These are phyloP conservation scores for Apogon talboti DNA, from an alignment of 2,797 vertebrate species.

Conservation along the genomic window DNA sequence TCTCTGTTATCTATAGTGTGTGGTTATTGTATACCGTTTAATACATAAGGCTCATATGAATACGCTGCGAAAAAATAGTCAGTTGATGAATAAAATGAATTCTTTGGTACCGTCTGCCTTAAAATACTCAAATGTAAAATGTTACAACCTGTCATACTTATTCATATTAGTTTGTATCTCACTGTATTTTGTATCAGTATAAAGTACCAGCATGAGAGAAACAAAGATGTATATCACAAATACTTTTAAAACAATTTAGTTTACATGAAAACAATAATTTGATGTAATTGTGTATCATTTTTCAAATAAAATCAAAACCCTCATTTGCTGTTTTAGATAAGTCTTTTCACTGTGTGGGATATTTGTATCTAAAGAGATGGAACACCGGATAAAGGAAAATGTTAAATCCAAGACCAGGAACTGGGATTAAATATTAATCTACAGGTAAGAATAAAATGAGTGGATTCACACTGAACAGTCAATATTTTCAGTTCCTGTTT, in stretches of 20 bases:
- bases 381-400: too few species aligned
- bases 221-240: slow-evolving; percentile 14
- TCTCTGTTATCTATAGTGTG: slow-evolving; percentile 21
- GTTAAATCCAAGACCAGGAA: too few species aligned
- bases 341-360: neutral
- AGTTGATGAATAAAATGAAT: slow-evolving; percentile 16
- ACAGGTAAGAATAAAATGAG: too few species aligned
- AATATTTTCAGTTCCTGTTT: too few species aligned
- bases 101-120: slow-evolving; percentile 5
- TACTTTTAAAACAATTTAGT: slow-evolving; percentile 53
- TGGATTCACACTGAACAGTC: too few species aligned
- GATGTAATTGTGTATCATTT: slow-evolving; percentile 60
- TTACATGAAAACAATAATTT: slow-evolving; percentile 43
- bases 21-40: slow-evolving; percentile 21
- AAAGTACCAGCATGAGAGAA: slow-evolving; percentile 33
- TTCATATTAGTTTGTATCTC: slow-evolving; percentile 18
- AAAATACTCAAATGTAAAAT: neutral
- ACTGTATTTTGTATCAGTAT: slow-evolving; percentile 44
- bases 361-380: neutral
- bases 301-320: slow-evolving; percentile 73
- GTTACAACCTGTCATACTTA: slow-evolving; percentile 13
- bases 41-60: slow-evolving; percentile 4
- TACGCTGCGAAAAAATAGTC: neutral
- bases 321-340: slow-evolving; percentile 26
- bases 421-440: too few species aligned